Evolutionary conservation across 2,888 invertebrate genomes (phyloP).

Genomic region (Protula sp.): DNA sequence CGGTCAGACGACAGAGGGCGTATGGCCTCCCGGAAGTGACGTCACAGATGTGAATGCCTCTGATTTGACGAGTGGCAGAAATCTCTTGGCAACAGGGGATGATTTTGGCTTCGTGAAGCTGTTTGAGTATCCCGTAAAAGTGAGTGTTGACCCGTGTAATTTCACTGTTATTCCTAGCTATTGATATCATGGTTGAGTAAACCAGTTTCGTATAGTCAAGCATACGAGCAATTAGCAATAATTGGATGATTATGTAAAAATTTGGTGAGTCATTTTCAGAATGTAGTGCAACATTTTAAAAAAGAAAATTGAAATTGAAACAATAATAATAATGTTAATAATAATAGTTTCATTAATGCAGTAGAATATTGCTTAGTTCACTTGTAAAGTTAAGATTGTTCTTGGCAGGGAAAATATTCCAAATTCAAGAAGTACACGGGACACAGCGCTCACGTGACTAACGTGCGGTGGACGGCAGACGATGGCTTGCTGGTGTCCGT

Average conservation of each 20-base stretch:
- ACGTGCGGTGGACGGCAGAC: constrained; percentile 50
- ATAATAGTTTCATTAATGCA: too few species aligned
- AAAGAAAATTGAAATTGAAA: too few species aligned
- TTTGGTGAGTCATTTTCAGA: too few species aligned
- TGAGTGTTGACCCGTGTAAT: constrained; percentile 20
- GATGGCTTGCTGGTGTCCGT: constrained; percentile 48
- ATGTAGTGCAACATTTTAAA: too few species aligned
- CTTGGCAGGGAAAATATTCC: constrained; percentile 51
- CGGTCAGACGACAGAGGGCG: constrained; percentile 51
- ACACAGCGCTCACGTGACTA: constrained; percentile 56
- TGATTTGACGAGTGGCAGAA: constrained; percentile 40
- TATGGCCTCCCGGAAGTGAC: constrained; percentile 55
- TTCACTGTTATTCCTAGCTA: neutral
- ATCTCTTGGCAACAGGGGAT: constrained; percentile 53
- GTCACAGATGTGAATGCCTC: constrained; percentile 55
- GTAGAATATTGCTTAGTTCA: too few species aligned
- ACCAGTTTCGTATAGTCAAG: too few species aligned
- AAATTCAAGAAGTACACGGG: constrained; percentile 54
- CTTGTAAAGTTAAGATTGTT: too few species aligned
- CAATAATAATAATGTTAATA: too few species aligned
- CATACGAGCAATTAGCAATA: too few species aligned
- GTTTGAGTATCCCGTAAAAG: constrained; percentile 53
- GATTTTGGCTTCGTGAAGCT: constrained; percentile 56
- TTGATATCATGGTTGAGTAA: too few species aligned
- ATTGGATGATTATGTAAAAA: too few species aligned